phyloP scores from a whole-genome alignment of 2,888 invertebrate genomes.

The Loripinus fragilis region DNA sequence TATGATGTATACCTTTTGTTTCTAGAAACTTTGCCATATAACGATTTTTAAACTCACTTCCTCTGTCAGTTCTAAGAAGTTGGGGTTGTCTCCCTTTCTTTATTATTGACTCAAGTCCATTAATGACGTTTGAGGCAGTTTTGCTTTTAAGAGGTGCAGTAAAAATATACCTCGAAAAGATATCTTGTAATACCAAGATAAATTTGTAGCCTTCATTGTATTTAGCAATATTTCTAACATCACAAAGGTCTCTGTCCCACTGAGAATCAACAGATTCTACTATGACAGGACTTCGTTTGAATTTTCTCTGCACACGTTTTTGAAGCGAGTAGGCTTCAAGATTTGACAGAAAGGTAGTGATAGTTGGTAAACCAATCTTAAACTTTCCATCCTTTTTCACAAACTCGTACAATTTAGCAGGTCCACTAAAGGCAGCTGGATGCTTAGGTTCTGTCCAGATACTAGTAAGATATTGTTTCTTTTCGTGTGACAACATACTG shows the following conservation, averaged over 20 bases:
- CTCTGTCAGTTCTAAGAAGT: slow-evolving; percentile 25
- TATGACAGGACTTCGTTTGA: background rate
- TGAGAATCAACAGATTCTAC: background rate
- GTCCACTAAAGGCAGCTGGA: background rate
- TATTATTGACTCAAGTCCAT: background rate
- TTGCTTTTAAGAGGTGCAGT: background rate
- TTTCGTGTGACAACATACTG: no score
- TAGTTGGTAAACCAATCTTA: background rate
- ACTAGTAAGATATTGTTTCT: background rate
- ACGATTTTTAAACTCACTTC: slow-evolving; percentile 36
- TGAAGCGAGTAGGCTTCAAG: background rate
- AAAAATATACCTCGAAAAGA: background rate
- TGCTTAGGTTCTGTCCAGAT: background rate
- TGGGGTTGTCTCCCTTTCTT: slow-evolving; percentile 19
- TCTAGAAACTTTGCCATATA: slow-evolving; percentile 26
- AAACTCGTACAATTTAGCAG: background rate
- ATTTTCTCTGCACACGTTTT: background rate
- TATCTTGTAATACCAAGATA: background rate
- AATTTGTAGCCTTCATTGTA: background rate
- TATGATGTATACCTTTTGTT: slow-evolving; percentile 12
- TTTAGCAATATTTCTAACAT: background rate
- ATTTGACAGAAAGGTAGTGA: background rate
- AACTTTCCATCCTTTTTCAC: background rate
- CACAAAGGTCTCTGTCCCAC: background rate
- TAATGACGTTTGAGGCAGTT: background rate